phyloP scores from a whole-genome alignment of 1,140 invertebrate genomes.

The Pachypeltis micranthus region DNA sequence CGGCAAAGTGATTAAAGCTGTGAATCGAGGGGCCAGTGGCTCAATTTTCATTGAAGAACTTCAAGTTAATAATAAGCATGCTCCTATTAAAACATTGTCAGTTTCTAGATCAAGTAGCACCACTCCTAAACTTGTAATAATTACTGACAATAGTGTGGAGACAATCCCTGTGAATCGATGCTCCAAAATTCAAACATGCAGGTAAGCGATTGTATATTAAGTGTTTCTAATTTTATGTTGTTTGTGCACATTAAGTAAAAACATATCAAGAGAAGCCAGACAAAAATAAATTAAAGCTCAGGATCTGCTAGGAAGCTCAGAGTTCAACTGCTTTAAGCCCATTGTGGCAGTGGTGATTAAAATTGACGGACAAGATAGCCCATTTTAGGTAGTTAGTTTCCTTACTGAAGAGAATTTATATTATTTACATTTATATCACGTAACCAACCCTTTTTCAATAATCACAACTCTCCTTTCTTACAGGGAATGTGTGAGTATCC shows the following conservation, averaged over 20 bases:
- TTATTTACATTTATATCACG: conserved; percentile 9
- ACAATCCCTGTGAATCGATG: conserved; percentile 82
- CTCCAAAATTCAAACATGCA: conserved; percentile 47
- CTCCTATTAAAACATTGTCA: conserved; percentile 58
- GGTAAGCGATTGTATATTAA: conserved; percentile 38
- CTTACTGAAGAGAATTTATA: conserved; percentile 6
- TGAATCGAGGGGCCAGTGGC: conserved; percentile 53
- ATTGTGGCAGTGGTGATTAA: too few relatives aligned
- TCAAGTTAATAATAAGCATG: conserved; percentile 53
- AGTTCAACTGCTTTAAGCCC: too few relatives aligned
- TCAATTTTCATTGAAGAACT: conserved; percentile 77
- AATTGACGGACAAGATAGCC: too few relatives aligned
- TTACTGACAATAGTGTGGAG: conserved; percentile 75
- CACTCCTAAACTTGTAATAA: conserved; percentile 71
- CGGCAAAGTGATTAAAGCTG: conserved; percentile 81
- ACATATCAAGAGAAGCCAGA: too few relatives aligned
- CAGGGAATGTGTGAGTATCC: conserved; percentile 76
- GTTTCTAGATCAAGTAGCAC: conserved; percentile 40
- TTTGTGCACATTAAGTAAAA: too few relatives aligned
- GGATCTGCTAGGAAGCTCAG: too few relatives aligned
- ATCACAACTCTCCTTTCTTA: conserved; percentile 37
- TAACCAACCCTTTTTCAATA: background rate
- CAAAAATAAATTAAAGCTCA: too few relatives aligned
- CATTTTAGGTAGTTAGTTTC: conserved; percentile 19
- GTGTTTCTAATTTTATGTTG: too few relatives aligned